Conservation (phyloP, 2,113 vertebrate genomes). For the Tragelaphus buxtoni region DNA sequence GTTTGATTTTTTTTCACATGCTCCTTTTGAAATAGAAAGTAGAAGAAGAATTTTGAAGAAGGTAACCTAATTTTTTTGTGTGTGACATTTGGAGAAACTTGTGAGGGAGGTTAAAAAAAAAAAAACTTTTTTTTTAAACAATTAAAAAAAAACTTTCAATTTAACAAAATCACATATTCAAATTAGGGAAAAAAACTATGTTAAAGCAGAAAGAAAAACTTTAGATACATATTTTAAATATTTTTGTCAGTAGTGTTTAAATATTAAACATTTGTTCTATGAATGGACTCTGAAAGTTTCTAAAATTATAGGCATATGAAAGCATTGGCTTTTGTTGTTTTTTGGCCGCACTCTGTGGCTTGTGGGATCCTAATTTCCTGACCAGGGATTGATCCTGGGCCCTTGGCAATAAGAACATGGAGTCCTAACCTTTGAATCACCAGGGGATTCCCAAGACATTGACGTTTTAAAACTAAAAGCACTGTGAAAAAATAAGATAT, state of each 20-base stretch:
- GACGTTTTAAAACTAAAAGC: not conserved
- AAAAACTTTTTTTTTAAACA: no score
- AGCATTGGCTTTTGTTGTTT: not conserved
- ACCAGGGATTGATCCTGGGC: not conserved
- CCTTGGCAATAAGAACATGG: not conserved
- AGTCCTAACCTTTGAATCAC: not conserved
- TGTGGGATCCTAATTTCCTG: not conserved
- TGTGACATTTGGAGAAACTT: not conserved
- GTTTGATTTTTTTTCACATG: not conserved
- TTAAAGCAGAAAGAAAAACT: not conserved
- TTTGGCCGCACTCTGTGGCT: not conserved
- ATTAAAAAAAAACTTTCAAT: not conserved
- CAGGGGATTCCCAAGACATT: not conserved
- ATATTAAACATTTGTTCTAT: not conserved
- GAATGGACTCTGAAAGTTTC: not conserved
- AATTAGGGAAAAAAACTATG: not conserved
- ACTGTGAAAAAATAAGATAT: not conserved
- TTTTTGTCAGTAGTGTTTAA: not conserved
- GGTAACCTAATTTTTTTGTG: not conserved
- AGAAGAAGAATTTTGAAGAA: not conserved
- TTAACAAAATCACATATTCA: not conserved
- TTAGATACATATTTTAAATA: not conserved
- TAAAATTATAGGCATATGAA: not conserved
- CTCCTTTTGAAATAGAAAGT: not conserved
- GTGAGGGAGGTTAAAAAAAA: not conserved